phyloP scores from a whole-genome alignment of 1,140 invertebrate species.

The Brachionus paranguensis region DNA sequence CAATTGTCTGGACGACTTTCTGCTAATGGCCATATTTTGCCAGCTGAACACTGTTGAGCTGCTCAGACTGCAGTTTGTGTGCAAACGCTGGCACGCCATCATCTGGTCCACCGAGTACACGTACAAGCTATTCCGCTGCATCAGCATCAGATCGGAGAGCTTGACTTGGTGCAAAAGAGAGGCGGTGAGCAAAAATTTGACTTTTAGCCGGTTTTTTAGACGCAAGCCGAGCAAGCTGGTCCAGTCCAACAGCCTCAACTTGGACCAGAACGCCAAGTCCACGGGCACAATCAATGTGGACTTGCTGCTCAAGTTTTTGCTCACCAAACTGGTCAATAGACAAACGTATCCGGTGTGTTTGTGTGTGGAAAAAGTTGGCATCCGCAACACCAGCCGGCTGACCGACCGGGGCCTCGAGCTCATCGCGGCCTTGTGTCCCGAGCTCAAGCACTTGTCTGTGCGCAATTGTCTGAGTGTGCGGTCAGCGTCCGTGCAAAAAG shows the following conservation, averaged over 20 bases:
- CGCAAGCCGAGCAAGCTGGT: not conserved
- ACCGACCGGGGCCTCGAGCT: not conserved
- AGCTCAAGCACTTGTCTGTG: not conserved
- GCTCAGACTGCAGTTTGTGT: not conserved
- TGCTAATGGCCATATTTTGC: not conserved
- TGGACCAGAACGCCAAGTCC: not conserved
- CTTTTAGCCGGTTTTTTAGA: conserved; percentile 12
- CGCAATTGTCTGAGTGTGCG: not conserved
- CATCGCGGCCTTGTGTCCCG: not conserved
- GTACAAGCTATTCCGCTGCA: not conserved
- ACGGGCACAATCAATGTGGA: not conserved
- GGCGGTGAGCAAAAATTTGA: not conserved
- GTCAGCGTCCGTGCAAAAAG: not conserved
- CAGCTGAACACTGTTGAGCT: not conserved
- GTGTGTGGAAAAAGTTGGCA: not conserved
- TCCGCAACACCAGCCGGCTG: not conserved
- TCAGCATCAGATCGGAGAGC: not conserved
- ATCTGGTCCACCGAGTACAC: conserved; percentile 14
- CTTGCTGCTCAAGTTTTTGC: not conserved
- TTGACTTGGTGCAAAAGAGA: not conserved
- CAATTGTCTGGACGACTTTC: not conserved
- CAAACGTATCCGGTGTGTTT: conserved; percentile 25
- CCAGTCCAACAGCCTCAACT: not conserved
- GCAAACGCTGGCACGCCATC: not conserved
- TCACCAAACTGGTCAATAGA: not conserved